Conservation (phyloP, 2,888 invertebrate species). For the Halictus ligatus region DNA sequence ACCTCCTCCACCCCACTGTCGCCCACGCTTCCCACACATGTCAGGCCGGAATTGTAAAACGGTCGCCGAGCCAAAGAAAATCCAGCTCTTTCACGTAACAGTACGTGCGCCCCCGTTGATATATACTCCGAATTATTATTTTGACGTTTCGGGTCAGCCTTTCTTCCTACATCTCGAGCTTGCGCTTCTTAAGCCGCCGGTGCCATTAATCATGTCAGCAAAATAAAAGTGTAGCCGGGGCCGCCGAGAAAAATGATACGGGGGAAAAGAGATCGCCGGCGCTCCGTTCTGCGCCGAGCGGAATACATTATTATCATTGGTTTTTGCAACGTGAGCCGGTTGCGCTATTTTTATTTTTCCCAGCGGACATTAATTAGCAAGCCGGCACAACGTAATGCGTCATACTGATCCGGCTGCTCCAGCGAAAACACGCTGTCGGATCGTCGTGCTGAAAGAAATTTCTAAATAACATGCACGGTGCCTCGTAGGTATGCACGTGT, state of each 20-base stretch:
- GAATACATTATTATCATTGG: constrained; percentile 73
- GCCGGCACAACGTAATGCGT: background rate
- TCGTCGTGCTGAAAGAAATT: background rate
- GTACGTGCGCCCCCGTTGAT: constrained; percentile 68
- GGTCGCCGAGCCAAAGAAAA: constrained; percentile 41
- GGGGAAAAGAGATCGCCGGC: constrained; percentile 55
- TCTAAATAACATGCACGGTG: background rate
- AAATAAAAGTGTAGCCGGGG: constrained; percentile 72
- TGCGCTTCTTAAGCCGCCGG: constrained; percentile 53
- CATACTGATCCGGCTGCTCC: background rate
- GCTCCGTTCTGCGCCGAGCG: constrained; percentile 26
- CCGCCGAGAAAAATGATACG: constrained; percentile 75
- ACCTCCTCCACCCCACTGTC: background rate
- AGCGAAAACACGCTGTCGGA: background rate
- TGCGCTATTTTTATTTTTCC: background rate
- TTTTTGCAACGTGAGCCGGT: constrained; percentile 45
- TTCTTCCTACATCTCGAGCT: constrained; percentile 65
- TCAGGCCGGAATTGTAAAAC: constrained; percentile 44
- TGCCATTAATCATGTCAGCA: constrained; percentile 77
- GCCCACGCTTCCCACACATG: background rate
- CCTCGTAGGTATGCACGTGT: background rate
- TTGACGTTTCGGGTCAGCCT: constrained; percentile 73
- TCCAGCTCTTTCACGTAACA: constrained; percentile 55
- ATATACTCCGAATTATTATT: constrained; percentile 77
- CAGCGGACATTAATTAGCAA: constrained; percentile 67